Evolutionary conservation across 2,888 invertebrate genomes (phyloP), one percentile per base, ranked within the genome.

Genomic region (Automeris io): DNA sequence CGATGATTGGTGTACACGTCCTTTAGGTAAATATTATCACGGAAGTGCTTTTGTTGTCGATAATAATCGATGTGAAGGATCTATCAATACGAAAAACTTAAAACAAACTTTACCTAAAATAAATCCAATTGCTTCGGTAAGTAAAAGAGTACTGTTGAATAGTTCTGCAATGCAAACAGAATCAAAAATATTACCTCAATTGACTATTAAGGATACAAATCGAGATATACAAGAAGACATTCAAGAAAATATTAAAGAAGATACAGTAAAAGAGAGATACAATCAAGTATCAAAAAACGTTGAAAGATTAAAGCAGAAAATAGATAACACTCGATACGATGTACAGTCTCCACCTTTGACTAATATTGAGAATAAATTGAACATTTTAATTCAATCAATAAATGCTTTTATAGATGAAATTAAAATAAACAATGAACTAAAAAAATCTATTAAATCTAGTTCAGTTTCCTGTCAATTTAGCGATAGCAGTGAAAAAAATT

Each of bases 291-390:
- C 51, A 18, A 45, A 50, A 2, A 59, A 61, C 35, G 48, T 57
- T 6, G 43, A 47, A 3, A 53, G 39, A 41, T 38, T 65, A 8
- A 66, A 57, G 37, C 41, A 50, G 19, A 54, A 50, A 43, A 43
- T 54, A 7, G 38, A 51, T 19, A 35, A 46, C 39, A 24, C 41
- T 9, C 45, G 53, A 37, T 47, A 42, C 12, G 36, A 47, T 12
- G 35, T 46, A 2, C 57, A 54, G 35, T 18, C 49, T 6, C 45
- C 36, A 33, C 51, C 63, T n/a, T 47, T 77, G 23, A 31, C 43
- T 16, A 61, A 41, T 12, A 70, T 82, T 40, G 77, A 75, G 50
- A 49, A 46, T 2, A 81, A 79, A 51, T 42, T 81, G 16, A 73
- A 78, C 31, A 45, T 12, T 23, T 51, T 81, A 23, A 62, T 76